Evolutionary conservation across 1,140 invertebrate species (phyloP), one percentile per base, ranked within the genome.

Genomic region (Tetragnatha versicolor): DNA sequence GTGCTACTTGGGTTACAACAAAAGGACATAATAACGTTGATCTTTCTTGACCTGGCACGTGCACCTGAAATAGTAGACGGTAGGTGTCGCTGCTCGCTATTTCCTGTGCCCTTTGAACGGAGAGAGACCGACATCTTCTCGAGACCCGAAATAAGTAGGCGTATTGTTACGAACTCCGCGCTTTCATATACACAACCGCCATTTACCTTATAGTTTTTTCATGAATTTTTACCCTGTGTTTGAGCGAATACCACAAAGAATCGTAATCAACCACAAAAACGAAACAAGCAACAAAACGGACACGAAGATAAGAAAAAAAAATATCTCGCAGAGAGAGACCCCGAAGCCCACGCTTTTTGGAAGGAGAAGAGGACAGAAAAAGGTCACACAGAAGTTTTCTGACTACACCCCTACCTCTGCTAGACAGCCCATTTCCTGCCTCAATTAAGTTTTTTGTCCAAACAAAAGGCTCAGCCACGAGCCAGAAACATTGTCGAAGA

Each of bases 401-500:
- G 72, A 75, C 72, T 37, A 75, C 72, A 75, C 72, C 72, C 72
- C 39, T 63, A n/a, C 22, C 9, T 27, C 7, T n/a, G n/a, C 27
- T 39, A 75, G 72, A 75, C 72, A 75, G 20, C 69, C 72, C 72
- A 75, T 75, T 75, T 75, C 72, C 72, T 75, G 47, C 63, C 45
- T 42, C 72, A 75, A 75, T 75, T 75, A 75, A 75, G 72, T 9
- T 75, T 75, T 75, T 75, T 63, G 35, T 39, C 72, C 63, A 75
- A 75, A 75, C 72, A 75, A 58, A 63, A 49, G 55, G n/a, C 12
- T 20, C 27, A 35, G 72, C 29, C 72, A 75, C 72, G 72, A 75
- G 72, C 72, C 72, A 47, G n/a, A n/a, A n/a, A n/a, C n/a, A n/a
- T n/a, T n/a, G n/a, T n/a, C n/a, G n/a, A 53, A 22, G 25, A 53